These are phyloP conservation scores for Barypeithes pellucidus DNA, from an alignment of 2,888 invertebrate species.

Conservation along the genomic window DNA sequence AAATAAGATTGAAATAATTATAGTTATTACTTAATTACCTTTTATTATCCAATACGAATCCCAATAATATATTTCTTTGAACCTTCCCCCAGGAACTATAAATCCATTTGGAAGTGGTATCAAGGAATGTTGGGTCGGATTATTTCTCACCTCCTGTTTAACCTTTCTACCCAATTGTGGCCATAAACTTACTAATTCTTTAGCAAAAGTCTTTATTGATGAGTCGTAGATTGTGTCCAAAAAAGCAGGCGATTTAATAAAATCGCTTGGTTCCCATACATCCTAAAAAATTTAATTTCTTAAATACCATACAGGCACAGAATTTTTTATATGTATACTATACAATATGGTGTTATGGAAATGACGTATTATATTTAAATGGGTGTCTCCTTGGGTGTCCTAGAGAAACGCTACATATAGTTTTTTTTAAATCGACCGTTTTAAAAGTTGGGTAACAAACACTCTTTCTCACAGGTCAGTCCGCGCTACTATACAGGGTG, in stretches of 20 bases:
- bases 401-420: too few species aligned
- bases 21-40: constrained; percentile 56
- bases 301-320: not conserved
- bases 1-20: not conserved
- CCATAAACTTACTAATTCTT: constrained; percentile 41
- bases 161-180: constrained; percentile 71
- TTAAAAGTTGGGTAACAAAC: too few species aligned
- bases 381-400: too few species aligned
- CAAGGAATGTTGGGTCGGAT: constrained; percentile 69
- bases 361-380: too few species aligned
- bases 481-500: too few species aligned
- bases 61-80: constrained; percentile 89
- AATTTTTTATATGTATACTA: too few species aligned
- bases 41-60: constrained; percentile 91
- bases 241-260: constrained; percentile 29
- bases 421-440: too few species aligned
- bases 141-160: constrained; percentile 73
- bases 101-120: constrained; percentile 74
- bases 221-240: constrained; percentile 25
- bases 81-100: constrained; percentile 75
- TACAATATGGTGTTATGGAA: too few species aligned
- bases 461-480: too few species aligned
- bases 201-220: constrained; percentile 30
- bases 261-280: constrained; percentile 44
- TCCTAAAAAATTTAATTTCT: constrained; percentile 35